These are phyloP conservation scores for Platalea minor DNA, from an alignment of 2,797 vertebrate genomes.

Conservation along the genomic window DNA sequence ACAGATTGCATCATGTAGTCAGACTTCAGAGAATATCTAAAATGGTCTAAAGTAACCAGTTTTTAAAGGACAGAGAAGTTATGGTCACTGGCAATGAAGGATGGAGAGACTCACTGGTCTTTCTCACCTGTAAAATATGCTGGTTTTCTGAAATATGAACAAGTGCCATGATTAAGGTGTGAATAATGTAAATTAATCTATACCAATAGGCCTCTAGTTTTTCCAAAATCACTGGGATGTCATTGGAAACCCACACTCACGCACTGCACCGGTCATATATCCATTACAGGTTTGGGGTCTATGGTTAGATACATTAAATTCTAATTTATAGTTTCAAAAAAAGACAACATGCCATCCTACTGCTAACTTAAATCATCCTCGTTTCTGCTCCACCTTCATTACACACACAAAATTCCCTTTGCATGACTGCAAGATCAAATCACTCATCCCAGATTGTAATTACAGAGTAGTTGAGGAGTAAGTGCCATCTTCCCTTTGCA, in stretches of 20 bases:
- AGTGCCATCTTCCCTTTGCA: conserved; percentile 5
- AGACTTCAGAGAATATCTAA: neutral
- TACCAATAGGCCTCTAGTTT: neutral
- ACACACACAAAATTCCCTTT: neutral
- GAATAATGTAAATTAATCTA: neutral
- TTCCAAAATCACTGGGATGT: neutral
- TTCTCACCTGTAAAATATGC: neutral
- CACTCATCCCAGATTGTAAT: conserved; percentile 11
- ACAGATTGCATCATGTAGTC: fast-evolving
- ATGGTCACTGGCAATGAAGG: neutral
- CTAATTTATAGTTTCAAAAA: neutral
- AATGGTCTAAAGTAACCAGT: neutral
- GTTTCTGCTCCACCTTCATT: neutral
- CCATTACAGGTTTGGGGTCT: neutral
- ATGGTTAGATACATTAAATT: neutral
- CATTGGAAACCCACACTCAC: neutral
- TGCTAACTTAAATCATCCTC: neutral
- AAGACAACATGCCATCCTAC: neutral
- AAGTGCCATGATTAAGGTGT: neutral
- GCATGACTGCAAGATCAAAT: neutral
- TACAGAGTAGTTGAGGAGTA: neutral
- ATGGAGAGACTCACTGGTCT: neutral
- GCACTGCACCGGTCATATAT: neutral
- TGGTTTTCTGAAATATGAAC: neutral
- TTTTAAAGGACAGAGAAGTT: neutral